These are phyloP conservation scores for Formicarius rufipectus DNA, from an alignment of 2,113 vertebrate species.

Conservation along the genomic window DNA sequence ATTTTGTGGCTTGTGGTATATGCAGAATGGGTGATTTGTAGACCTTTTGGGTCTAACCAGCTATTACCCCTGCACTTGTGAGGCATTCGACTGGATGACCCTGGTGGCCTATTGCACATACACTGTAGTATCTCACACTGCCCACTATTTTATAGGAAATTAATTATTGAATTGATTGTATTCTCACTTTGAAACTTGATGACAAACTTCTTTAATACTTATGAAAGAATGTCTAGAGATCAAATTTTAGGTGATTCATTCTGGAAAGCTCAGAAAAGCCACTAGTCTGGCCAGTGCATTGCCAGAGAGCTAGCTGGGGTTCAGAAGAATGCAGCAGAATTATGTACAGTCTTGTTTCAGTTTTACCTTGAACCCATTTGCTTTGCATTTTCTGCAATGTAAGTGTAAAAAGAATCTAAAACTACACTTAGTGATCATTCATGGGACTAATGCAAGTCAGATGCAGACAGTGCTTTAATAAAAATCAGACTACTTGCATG, in stretches of 20 bases:
- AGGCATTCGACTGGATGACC: neutral
- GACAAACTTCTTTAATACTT: neutral
- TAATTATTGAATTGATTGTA: neutral
- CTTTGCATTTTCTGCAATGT: neutral
- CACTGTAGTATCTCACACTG: neutral
- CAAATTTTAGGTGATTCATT: neutral
- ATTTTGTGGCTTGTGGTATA: constrained; percentile 31
- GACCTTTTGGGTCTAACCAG: neutral
- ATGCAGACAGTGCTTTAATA: neutral
- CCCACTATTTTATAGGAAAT: neutral
- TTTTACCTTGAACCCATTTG: neutral
- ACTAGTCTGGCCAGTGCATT: neutral
- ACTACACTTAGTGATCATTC: neutral
- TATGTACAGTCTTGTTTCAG: neutral
- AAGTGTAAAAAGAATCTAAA: neutral
- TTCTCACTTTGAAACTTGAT: neutral
- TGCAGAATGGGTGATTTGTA: neutral
- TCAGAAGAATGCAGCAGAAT: neutral
- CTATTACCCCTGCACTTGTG: neutral
- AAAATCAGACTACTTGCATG: neutral
- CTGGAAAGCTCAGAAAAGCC: neutral
- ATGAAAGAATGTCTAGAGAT: neutral
- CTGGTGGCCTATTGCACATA: neutral
- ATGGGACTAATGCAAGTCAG: neutral
- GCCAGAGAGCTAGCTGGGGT: neutral